phyloP scores from a whole-genome alignment of 2,113 vertebrate species.

The Poecile atricapillus region DNA sequence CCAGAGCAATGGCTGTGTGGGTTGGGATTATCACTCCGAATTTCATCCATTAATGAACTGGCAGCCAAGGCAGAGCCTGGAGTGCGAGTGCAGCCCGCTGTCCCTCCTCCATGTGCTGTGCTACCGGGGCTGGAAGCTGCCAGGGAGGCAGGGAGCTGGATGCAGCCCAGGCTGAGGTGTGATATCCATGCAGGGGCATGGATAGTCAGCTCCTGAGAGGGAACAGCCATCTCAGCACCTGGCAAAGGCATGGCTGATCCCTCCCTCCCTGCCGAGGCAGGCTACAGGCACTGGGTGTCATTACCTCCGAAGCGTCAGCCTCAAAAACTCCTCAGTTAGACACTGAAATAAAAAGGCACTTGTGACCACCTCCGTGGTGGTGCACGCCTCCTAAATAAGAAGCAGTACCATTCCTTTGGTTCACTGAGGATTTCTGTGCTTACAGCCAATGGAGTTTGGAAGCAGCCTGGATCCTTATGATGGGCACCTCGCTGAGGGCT shows the following conservation, averaged over 20 bases:
- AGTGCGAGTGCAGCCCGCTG: background rate
- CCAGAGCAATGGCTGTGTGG: background rate
- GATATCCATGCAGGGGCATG: rapidly evolving
- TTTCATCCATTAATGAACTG: background rate
- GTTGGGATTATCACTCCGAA: background rate
- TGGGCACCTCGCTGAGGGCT: background rate
- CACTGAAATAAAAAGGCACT: background rate
- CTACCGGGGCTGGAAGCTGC: background rate
- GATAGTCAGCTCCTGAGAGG: background rate
- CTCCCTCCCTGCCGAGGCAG: background rate
- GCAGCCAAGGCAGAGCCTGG: background rate
- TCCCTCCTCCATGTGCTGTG: background rate
- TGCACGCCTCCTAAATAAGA: background rate
- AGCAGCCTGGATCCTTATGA: background rate
- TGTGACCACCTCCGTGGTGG: background rate
- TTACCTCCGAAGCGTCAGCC: background rate
- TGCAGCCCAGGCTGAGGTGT: background rate
- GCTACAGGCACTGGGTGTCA: background rate
- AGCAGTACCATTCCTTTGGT: background rate
- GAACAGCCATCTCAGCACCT: background rate
- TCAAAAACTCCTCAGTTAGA: background rate
- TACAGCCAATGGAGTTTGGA: background rate
- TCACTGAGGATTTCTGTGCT: background rate
- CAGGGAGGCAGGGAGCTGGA: background rate
- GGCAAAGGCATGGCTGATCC: background rate